Percentiles rank a stretch among this genome's conserved stretches.
phyloP scores from a whole-genome alignment of 1,140 invertebrate species.

The Bradynema listronoti region DNA sequence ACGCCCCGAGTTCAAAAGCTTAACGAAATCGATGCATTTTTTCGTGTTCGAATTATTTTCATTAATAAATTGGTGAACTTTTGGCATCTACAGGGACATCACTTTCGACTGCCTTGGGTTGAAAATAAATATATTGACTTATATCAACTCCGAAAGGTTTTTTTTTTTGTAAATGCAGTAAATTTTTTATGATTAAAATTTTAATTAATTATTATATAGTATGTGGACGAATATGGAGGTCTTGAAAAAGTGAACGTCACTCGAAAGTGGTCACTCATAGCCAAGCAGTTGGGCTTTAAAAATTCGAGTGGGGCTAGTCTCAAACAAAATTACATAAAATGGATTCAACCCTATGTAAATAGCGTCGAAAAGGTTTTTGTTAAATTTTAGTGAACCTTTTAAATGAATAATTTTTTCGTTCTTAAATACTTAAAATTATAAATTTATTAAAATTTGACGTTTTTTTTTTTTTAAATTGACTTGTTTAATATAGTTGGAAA shows the following conservation, averaged over 20 bases:
- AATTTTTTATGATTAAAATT: slow-evolving; percentile 20
- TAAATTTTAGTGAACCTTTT: no score
- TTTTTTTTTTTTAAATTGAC: no score
- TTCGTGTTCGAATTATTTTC: slow-evolving; percentile 36
- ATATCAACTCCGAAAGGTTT: slow-evolving; percentile 74
- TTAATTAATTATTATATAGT: slow-evolving; percentile 58
- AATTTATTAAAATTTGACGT: no score
- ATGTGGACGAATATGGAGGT: slow-evolving; percentile 74
- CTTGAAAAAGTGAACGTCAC: slow-evolving; percentile 63
- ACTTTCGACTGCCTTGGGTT: slow-evolving; percentile 68
- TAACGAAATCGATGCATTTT: slow-evolving; percentile 67
- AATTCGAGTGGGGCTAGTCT: slow-evolving; percentile 15
- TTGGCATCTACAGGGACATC: slow-evolving; percentile 33
- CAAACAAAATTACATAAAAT: slow-evolving; percentile 39
- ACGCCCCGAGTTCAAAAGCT: slow-evolving; percentile 88
- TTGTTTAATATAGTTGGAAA: no score
- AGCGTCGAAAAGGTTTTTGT: slow-evolving; percentile 33
- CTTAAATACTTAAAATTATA: no score
- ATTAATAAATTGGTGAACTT: slow-evolving; percentile 42
- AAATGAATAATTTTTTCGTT: no score
- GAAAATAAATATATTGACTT: slow-evolving; percentile 88
- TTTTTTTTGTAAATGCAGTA: slow-evolving; percentile 17
- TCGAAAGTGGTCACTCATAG: slow-evolving; percentile 71
- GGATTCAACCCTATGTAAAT: slow-evolving; percentile 38
- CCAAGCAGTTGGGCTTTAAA: slow-evolving; percentile 33